These are phyloP conservation scores for Falco cherrug DNA, from an alignment of 2,797 vertebrate species.

Conservation along the genomic window DNA sequence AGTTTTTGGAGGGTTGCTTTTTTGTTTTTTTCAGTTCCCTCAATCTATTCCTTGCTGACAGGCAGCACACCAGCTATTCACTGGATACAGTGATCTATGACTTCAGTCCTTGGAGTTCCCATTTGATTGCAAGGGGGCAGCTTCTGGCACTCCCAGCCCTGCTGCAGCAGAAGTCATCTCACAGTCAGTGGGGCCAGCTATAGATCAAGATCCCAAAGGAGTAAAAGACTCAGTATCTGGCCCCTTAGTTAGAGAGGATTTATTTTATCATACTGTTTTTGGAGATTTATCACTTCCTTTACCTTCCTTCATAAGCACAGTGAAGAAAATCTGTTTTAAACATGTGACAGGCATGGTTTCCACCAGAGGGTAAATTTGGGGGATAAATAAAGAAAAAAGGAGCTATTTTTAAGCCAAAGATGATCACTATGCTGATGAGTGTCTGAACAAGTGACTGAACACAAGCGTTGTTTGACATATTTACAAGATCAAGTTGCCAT, in stretches of 20 bases:
- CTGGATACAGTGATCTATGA: neutral
- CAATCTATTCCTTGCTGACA: conserved; percentile 28
- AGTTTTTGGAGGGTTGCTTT: neutral
- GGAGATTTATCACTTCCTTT: conserved; percentile 69
- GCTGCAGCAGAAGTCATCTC: neutral
- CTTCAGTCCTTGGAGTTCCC: neutral
- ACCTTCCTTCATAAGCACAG: neutral
- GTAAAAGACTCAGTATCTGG: neutral
- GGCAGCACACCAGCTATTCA: conserved; percentile 25
- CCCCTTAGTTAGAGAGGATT: neutral
- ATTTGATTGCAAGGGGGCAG: neutral
- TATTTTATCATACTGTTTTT: conserved; percentile 15
- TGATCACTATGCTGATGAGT: neutral
- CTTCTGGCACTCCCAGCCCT: neutral
- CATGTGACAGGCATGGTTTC: neutral
- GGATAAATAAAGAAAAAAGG: conserved; percentile 1
- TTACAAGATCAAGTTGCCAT: neutral
- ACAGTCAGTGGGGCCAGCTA: neutral
- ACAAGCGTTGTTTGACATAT: neutral
- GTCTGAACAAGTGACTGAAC: neutral
- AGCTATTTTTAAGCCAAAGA: conserved; percentile 16
- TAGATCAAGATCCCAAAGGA: neutral
- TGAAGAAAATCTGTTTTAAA: conserved; percentile 60
- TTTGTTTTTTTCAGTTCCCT: neutral
- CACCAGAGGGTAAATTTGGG: neutral